These are phyloP conservation scores for Apis dorsata DNA, from an alignment of 1,140 invertebrate genomes.

Conservation along the genomic window DNA sequence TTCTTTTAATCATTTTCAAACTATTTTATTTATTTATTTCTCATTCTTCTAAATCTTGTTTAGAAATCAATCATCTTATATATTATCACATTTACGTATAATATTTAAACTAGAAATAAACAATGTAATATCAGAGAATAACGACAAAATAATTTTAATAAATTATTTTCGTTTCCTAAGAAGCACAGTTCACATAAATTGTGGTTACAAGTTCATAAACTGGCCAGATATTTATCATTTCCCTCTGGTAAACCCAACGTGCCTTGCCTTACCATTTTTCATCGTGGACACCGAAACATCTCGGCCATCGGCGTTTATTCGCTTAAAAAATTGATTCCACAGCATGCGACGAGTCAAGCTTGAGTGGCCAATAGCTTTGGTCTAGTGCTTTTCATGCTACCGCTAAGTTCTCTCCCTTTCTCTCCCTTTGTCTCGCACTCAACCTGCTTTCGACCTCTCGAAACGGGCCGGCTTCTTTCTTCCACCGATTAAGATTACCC, in stretches of 20 bases:
- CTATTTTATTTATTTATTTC: too few species aligned
- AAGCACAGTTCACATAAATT: too few species aligned
- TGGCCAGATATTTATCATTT: too few species aligned
- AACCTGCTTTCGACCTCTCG: conserved; percentile 44
- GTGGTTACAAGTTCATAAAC: too few species aligned
- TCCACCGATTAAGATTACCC: conserved; percentile 73
- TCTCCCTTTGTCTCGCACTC: conserved; percentile 44
- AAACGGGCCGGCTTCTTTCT: conserved; percentile 53
- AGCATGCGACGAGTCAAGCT: conserved; percentile 45
- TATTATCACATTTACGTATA: too few species aligned
- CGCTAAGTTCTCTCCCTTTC: conserved; percentile 41
- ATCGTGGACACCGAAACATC: not conserved
- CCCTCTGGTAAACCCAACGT: not conserved
- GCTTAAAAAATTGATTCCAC: conserved; percentile 47
- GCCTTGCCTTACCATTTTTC: not conserved
- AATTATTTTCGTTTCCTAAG: too few species aligned
- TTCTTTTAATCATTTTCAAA: too few species aligned
- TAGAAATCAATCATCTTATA: too few species aligned
- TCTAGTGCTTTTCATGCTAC: conserved; percentile 50
- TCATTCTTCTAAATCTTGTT: too few species aligned
- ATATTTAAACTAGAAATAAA: too few species aligned
- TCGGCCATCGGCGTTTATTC: conserved; percentile 11
- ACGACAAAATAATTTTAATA: too few species aligned
- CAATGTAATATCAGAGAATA: too few species aligned
- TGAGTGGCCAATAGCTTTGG: conserved; percentile 59